phyloP scores from a whole-genome alignment of 2,797 vertebrate genomes.

The Enteromius treurensis region DNA sequence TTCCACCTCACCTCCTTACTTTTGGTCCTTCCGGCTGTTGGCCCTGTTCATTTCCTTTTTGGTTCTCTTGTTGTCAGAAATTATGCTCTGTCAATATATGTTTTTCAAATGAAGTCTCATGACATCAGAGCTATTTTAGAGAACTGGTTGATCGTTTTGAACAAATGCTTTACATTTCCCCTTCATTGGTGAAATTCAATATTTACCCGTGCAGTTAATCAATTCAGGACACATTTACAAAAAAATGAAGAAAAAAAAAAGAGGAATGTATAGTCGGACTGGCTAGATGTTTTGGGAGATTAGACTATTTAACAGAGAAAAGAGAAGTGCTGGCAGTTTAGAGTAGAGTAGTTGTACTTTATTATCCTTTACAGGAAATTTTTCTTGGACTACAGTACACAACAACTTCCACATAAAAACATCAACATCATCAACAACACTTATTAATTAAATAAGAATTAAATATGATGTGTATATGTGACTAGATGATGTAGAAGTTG shows the following conservation, averaged over 20 bases:
- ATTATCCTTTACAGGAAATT: no score
- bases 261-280: background rate
- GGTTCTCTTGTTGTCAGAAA: background rate
- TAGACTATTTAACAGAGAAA: background rate
- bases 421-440: no score
- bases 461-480: background rate
- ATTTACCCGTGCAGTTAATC: background rate
- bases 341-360: no score
- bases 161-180: background rate
- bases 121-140: background rate
- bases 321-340: background rate
- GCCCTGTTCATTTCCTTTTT: background rate
- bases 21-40: background rate
- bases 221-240: background rate
- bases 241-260: background rate
- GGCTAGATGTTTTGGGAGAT: background rate
- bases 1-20: background rate
- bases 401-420: no score
- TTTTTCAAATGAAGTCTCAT: background rate
- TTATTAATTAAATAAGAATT: background rate
- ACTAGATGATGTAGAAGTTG: background rate
- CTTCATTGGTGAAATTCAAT: background rate
- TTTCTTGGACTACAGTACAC: no score
- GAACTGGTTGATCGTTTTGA: background rate
- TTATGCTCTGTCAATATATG: background rate